A percentile compares a stretch with the other conserved stretches of the same genome.
Evolutionary conservation across 2,888 invertebrate species (phyloP).

Genomic region (Empis livida): DNA sequence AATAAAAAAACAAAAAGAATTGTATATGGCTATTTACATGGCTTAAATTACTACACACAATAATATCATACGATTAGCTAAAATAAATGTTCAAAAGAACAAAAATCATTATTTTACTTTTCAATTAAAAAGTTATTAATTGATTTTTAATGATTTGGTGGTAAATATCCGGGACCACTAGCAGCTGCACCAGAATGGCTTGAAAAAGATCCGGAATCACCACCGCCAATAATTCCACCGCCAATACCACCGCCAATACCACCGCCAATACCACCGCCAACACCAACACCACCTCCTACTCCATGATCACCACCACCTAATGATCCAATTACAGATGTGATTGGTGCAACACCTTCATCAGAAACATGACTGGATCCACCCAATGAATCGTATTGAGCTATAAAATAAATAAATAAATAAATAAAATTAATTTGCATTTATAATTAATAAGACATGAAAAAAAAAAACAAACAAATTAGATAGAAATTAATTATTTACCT

Average conservation of each 20-base stretch:
- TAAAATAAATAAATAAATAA: background rate
- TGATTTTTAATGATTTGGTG: slow-evolving; percentile 16
- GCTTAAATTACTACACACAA: too few relatives aligned
- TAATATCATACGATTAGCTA: too few relatives aligned
- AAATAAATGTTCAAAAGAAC: too few relatives aligned
- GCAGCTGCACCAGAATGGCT: background rate
- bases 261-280: background rate
- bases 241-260: background rate
- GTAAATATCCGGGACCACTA: slow-evolving; percentile 18
- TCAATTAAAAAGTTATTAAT: too few relatives aligned
- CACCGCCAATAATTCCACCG: background rate
- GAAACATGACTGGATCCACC: slow-evolving; percentile 32
- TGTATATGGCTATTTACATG: too few relatives aligned
- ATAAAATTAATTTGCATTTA: too few relatives aligned
- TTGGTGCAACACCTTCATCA: slow-evolving; percentile 32
- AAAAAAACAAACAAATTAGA: background rate
- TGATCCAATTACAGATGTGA: slow-evolving; percentile 32
- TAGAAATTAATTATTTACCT: slow-evolving; percentile 8
- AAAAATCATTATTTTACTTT: too few relatives aligned
- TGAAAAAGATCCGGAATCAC: too few relatives aligned
- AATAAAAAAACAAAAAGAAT: too few relatives aligned
- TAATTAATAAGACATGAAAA: background rate
- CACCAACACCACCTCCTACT: background rate
- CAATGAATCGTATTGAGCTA: slow-evolving; percentile 31
- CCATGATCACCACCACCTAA: slow-evolving; percentile 13